Evolutionary conservation across 2,888 invertebrate genomes (phyloP).

Genomic region (Lymantria monacha): DNA sequence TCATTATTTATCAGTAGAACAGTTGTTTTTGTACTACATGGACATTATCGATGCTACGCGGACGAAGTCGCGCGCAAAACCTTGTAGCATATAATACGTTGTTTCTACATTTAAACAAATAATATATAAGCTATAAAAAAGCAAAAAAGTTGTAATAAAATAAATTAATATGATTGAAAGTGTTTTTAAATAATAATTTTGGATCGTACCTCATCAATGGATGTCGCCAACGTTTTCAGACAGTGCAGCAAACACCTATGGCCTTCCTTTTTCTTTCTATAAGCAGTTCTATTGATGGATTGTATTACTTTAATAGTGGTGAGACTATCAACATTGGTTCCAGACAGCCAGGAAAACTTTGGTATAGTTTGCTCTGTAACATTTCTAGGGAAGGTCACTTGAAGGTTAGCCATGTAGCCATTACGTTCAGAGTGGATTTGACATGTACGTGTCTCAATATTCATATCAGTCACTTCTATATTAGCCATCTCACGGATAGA

Average conservation of each 20-base stretch:
- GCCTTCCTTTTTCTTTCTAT: slow-evolving; percentile 91
- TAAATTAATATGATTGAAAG: too few species aligned
- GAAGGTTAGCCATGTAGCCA: slow-evolving; percentile 77
- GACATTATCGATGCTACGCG: too few species aligned
- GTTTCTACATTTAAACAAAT: too few species aligned
- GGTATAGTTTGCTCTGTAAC: slow-evolving; percentile 73
- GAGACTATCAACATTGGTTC: slow-evolving; percentile 85
- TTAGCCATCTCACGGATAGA: slow-evolving; percentile 77
- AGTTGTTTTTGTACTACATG: too few species aligned
- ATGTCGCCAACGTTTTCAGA: slow-evolving; percentile 80
- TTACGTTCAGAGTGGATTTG: slow-evolving; percentile 81
- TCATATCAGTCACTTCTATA: slow-evolving; percentile 81
- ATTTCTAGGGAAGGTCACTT: slow-evolving; percentile 83
- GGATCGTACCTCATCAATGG: slow-evolving; percentile 69
- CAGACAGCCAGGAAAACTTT: slow-evolving; percentile 75
- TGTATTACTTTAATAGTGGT: slow-evolving; percentile 89
- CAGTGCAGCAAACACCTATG: slow-evolving; percentile 94
- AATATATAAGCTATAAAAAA: too few species aligned
- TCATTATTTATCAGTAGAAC: too few species aligned
- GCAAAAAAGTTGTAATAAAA: too few species aligned
- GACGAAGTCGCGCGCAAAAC: too few species aligned
- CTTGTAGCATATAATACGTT: too few species aligned
- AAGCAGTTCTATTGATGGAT: slow-evolving; percentile 90
- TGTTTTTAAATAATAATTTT: too few species aligned
- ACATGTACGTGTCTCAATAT: slow-evolving; percentile 81